Percentiles rank a stretch among this genome's conserved stretches.
Evolutionary conservation across 2,888 invertebrate species (phyloP).

Genomic region (Caenorhabditis sulstoni): DNA sequence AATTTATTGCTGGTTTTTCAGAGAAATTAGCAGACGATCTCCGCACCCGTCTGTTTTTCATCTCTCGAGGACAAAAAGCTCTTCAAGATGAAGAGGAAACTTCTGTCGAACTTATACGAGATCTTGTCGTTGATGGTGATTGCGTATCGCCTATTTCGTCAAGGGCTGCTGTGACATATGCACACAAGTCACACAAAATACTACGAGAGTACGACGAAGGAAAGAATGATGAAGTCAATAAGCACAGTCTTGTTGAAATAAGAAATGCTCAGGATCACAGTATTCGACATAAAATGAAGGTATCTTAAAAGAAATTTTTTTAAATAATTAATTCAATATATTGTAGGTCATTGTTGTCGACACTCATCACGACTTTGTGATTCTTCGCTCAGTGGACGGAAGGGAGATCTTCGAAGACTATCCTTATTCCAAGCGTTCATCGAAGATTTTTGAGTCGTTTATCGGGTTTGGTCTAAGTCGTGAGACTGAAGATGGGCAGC

Average conservation of each 20-base stretch:
- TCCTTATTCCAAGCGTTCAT: constrained; percentile 23
- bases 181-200: constrained; percentile 33
- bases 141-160: constrained; percentile 39
- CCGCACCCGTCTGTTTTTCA: constrained; percentile 36
- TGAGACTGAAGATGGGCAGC: constrained; percentile 25
- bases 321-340: constrained; percentile 39
- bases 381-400: constrained; percentile 35
- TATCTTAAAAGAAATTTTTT: constrained; percentile 36
- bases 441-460: constrained; percentile 37
- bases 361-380: constrained; percentile 42
- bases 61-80: constrained; percentile 43
- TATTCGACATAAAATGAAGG: constrained; percentile 44
- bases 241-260: constrained; percentile 39
- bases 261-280: constrained; percentile 26
- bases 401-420: constrained; percentile 42
- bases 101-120: constrained; percentile 33
- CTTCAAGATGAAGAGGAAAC: constrained; percentile 35
- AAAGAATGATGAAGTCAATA: constrained; percentile 36
- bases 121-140: constrained; percentile 31
- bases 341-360: constrained; percentile 52
- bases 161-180: constrained; percentile 38
- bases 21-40: constrained; percentile 40
- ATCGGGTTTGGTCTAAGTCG: constrained; percentile 37
- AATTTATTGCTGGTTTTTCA: constrained; percentile 29
- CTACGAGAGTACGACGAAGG: constrained; percentile 36